Percentiles rank a stretch among this genome's conserved stretches.
Conservation (phyloP, 2,113 vertebrate genomes). For the Camelus bactrianus region DNA sequence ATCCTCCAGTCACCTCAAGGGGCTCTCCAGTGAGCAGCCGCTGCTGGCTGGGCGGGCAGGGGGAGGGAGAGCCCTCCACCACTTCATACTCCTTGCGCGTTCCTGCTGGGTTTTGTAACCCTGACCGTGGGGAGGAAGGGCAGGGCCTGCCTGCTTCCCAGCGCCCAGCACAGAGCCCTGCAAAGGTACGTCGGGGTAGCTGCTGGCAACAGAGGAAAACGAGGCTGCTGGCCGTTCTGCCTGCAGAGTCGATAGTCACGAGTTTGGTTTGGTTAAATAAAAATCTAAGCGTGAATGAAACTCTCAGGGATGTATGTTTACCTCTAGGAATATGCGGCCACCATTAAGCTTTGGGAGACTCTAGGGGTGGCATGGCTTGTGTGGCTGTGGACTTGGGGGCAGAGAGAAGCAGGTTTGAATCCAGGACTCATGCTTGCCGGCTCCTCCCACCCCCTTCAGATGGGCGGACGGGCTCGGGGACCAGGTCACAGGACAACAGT, state of each 20-base stretch:
- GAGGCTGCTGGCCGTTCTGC: not conserved
- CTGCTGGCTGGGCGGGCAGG: not conserved
- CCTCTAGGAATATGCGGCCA: not conserved
- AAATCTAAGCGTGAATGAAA: not conserved
- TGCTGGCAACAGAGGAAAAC: not conserved
- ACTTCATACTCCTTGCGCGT: accelerated
- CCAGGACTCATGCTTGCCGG: not conserved
- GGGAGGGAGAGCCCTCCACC: accelerated
- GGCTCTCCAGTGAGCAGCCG: not conserved
- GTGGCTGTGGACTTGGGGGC: too few species aligned
- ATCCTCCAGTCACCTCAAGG: accelerated
- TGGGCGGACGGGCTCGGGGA: not conserved
- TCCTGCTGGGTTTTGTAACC: not conserved
- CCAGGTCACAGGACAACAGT: not conserved
- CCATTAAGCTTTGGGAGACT: not conserved
- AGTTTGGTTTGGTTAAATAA: not conserved
- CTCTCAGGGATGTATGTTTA: not conserved
- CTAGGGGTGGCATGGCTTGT: not conserved
- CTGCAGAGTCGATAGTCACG: not conserved
- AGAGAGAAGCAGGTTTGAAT: not conserved
- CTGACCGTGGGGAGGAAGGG: not conserved
- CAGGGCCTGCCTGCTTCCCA: not conserved
- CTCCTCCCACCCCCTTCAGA: not conserved
- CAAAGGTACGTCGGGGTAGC: accelerated
- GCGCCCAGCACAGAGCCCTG: not conserved